Base-by-base conservation (phyloP, 2,888 invertebrate species). In the Parthenolecanium corni region DNA sequence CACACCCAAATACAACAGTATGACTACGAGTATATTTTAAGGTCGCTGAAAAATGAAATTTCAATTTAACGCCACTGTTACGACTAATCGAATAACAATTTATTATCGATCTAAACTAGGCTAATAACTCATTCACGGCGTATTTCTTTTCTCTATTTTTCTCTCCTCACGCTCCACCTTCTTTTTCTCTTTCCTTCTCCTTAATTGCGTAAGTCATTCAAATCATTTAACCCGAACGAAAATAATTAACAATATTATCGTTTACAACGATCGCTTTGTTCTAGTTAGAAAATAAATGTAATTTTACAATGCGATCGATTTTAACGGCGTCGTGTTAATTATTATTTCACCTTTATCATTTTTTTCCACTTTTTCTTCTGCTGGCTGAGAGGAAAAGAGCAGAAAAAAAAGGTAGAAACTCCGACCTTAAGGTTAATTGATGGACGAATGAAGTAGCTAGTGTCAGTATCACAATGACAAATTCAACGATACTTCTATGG, bases 221-320 rank as follows among this genome's bases (percentile, higher is more conserved):
- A 56, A 25, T 56, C 56, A 56, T 44, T 56, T 46, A 56, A 56
- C 56, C 56, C 31, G 56, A 56, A 56, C 56, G 46, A 56, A 56
- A 46, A 56, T 56, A 56, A 56, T 56, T 56, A 56, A 56, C 46
- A 56, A 42, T 11, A 54, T 56, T 56, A 40, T 53, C 40, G 47
- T 51, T n/a, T 52, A 20, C 36, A 36, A 31, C 36, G 23, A 53
- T 52, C 23, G 53, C 40, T 53, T 53, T 53, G 53, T 53, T 53
- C 53, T 53, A 53, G 53, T 53, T 53, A 23, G 40, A 53, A 31
- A 53, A 40, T n/a, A 20, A 53, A 53, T 40, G 53, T 53, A 53
- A 16, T 18, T 53, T 52, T 53, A 53, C 23, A 40, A 53, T 40
- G 40, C 40, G 40, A 40, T 53, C 40, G 21, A 53, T 53, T 53